phyloP scores from a whole-genome alignment of 2,888 invertebrate genomes.

The Nyleta sp. region DNA sequence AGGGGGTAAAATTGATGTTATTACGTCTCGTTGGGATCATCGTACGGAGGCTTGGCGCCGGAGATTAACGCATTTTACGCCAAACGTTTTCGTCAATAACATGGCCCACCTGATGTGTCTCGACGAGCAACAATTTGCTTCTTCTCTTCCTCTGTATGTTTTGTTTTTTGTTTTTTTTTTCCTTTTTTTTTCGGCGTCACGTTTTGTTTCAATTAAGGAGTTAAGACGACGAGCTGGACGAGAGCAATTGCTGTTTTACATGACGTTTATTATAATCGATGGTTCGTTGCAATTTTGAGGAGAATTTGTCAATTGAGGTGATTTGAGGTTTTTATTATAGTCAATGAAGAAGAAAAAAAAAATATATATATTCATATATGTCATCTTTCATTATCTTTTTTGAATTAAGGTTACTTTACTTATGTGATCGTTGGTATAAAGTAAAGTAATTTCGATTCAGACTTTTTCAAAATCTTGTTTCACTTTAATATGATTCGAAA shows the following conservation, averaged over 20 bases:
- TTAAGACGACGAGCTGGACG: conserved; percentile 9
- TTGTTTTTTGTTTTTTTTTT: neutral
- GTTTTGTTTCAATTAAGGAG: conserved; percentile 36
- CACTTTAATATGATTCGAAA: no score
- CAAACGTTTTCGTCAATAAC: conserved; percentile 64
- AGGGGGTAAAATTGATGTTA: conserved; percentile 61
- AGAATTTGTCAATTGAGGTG: neutral
- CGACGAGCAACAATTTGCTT: conserved; percentile 39
- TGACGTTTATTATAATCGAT: conserved; percentile 24
- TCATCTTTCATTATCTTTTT: no score
- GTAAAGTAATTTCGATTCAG: no score
- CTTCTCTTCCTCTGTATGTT: neutral
- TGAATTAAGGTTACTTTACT: no score
- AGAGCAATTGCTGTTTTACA: conserved; percentile 14
- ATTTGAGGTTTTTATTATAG: neutral
- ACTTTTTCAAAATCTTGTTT: no score
- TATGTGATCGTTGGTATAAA: no score
- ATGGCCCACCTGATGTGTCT: conserved; percentile 61
- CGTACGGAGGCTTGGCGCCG: conserved; percentile 61
- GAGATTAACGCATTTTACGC: conserved; percentile 60
- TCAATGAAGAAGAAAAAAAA: no score
- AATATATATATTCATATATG: no score
- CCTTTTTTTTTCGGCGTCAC: conserved; percentile 41
- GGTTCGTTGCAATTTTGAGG: neutral
- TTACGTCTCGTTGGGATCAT: conserved; percentile 61